phyloP scores from a whole-genome alignment of 2,797 vertebrate species.

The Sternarchorhynchus goeldii region DNA sequence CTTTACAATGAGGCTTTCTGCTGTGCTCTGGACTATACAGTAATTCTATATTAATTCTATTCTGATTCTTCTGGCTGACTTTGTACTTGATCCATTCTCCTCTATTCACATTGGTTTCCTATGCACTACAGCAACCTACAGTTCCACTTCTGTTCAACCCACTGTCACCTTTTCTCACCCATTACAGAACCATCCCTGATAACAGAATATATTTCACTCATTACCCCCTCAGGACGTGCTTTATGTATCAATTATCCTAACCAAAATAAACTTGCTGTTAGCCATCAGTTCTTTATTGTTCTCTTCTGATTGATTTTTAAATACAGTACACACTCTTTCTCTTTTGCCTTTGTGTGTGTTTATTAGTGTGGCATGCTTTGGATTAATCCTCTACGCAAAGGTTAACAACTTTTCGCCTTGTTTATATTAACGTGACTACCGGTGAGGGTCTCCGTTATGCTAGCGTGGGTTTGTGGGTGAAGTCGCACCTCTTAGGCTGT shows the following conservation, averaged over 20 bases:
- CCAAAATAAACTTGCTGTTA: conserved; percentile 86
- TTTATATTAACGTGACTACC: no score
- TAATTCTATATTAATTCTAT: conserved; percentile 56
- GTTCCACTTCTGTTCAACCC: conserved; percentile 27
- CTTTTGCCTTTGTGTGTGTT: conserved; percentile 5
- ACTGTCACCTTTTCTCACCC: conserved; percentile 49
- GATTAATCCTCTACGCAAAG: no score
- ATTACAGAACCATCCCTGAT: conserved; percentile 59
- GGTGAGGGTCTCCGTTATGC: no score
- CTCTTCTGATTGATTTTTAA: conserved; percentile 71
- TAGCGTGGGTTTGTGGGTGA: no score
- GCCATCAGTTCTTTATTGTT: conserved; percentile 74
- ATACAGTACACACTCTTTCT: conserved; percentile 4
- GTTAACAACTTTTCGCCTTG: no score
- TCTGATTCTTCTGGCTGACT: conserved; percentile 66
- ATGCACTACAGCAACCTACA: conserved; percentile 44
- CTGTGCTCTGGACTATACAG: conserved; percentile 68
- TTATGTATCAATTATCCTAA: conserved; percentile 82
- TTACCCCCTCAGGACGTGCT: conserved; percentile 79
- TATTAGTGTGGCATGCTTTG: neutral
- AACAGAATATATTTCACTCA: conserved; percentile 62
- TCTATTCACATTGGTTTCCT: conserved; percentile 28
- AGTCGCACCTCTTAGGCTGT: no score
- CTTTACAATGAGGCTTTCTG: conserved; percentile 57
- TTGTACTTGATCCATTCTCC: conserved; percentile 64